Percentiles rank a stretch among this genome's conserved stretches.
Evolutionary conservation across 64 coral and sea anemone species (phyloP).

Genomic region (Acropora tenuis): DNA sequence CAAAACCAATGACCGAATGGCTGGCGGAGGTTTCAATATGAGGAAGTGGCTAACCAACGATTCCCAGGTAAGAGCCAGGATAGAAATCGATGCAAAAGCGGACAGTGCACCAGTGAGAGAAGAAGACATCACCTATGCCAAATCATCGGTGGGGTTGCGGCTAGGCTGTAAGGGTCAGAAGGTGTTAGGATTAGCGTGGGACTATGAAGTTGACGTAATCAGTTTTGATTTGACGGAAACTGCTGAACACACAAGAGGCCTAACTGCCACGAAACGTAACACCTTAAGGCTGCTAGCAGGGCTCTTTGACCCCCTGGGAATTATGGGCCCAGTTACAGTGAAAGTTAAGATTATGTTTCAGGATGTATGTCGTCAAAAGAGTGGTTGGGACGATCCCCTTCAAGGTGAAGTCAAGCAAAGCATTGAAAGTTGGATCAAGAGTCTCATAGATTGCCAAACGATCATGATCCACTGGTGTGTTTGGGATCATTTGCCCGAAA

Average conservation of each 20-base stretch:
- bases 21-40: slow-evolving; percentile 24
- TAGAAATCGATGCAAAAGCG: neutral
- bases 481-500: no score
- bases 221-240: neutral
- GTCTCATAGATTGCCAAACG: no score
- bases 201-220: neutral
- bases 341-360: no score
- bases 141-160: neutral
- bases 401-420: neutral
- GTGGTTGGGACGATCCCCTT: no score
- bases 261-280: neutral
- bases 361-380: no score
- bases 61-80: no score
- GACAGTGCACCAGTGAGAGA: neutral
- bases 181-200: neutral
- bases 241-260: neutral
- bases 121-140: neutral
- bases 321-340: neutral
- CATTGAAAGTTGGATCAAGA: no score
- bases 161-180: neutral
- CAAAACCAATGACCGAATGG: neutral
- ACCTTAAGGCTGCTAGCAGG: no score
- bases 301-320: no score
- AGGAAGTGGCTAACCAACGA: neutral
- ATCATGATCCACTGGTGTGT: no score